These are phyloP conservation scores for Gobiocypris rarus DNA, from an alignment of 2,113 vertebrate species.

Conservation along the genomic window DNA sequence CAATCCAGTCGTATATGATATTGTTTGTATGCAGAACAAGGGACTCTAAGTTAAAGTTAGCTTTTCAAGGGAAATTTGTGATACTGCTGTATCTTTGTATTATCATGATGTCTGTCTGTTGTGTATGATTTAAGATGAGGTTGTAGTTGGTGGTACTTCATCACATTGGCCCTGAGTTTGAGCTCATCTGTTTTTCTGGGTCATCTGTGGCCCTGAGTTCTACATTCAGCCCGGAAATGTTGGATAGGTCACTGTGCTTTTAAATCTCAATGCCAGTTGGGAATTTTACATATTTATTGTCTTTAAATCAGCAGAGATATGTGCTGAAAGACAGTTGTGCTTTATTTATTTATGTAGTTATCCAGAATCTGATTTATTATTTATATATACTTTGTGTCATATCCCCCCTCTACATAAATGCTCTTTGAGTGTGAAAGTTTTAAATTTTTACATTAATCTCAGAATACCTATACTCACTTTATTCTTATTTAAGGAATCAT, in stretches of 20 bases:
- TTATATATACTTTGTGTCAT: background rate
- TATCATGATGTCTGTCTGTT: background rate
- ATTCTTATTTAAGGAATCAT: too few relatives aligned
- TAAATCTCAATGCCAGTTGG: constrained; percentile 19
- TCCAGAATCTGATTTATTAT: constrained; percentile 22
- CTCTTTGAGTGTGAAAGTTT: background rate
- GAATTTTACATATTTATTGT: constrained; percentile 33
- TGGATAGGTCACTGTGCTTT: constrained; percentile 54
- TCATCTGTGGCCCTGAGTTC: constrained; percentile 63
- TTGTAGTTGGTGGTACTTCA: constrained; percentile 42
- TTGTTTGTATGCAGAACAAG: background rate
- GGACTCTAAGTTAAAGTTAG: background rate
- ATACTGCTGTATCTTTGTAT: background rate
- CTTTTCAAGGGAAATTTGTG: background rate
- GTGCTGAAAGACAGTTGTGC: background rate
- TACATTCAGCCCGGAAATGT: constrained; percentile 57
- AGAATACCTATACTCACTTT: too few relatives aligned
- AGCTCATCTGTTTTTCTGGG: constrained; percentile 67
- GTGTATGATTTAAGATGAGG: constrained; percentile 19
- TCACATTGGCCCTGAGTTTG: constrained; percentile 57
- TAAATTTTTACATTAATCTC: background rate
- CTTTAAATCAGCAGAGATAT: background rate
- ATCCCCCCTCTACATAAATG: background rate
- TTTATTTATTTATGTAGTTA: constrained; percentile 22
- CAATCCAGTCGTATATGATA: background rate